A percentile compares a stretch with the other conserved stretches of the same genome.
Evolutionary conservation across 2,797 vertebrate genomes (phyloP).

Genomic region (Euthynnus affinis): DNA sequence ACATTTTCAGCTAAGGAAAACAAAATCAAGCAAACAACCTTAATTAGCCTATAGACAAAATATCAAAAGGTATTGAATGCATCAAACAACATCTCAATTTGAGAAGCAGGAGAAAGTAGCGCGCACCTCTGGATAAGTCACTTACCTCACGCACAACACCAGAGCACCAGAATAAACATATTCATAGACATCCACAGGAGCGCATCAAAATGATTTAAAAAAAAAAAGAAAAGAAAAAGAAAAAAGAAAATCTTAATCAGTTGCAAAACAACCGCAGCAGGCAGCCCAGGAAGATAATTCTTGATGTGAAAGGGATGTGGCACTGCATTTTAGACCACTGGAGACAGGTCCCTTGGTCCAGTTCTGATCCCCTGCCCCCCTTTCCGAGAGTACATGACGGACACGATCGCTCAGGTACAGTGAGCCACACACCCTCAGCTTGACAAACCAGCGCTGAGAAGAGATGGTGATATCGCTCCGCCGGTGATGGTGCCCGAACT

Average conservation of each 20-base stretch:
- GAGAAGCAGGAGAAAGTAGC: constrained; percentile 66
- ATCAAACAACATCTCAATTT: constrained; percentile 23
- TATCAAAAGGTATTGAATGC: constrained; percentile 35
- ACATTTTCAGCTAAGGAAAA: background rate
- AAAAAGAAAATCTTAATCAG: constrained; percentile 58
- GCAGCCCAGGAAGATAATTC: constrained; percentile 25
- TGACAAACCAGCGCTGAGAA: constrained; percentile 55
- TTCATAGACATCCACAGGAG: constrained; percentile 69
- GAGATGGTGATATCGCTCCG: constrained; percentile 82
- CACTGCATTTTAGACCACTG: constrained; percentile 62
- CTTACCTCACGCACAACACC: constrained; percentile 82
- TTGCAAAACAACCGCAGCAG: constrained; percentile 65
- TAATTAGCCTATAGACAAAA: background rate
- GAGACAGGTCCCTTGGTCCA: constrained; percentile 44
- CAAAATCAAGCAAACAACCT: constrained; percentile 5
- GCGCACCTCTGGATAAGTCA: constrained; percentile 75
- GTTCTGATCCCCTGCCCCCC: constrained; percentile 60
- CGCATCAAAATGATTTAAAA: constrained; percentile 54
- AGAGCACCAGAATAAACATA: constrained; percentile 72
- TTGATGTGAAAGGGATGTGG: constrained; percentile 10
- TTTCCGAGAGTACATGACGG: constrained; percentile 62
- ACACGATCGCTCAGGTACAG: constrained; percentile 68
- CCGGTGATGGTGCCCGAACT: constrained; percentile 67
- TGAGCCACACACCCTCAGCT: constrained; percentile 68
- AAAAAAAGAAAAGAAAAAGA: constrained; percentile 30